Conservation (phyloP, 2,113 vertebrate genomes). For the Sylvilagus bachmani region DNA sequence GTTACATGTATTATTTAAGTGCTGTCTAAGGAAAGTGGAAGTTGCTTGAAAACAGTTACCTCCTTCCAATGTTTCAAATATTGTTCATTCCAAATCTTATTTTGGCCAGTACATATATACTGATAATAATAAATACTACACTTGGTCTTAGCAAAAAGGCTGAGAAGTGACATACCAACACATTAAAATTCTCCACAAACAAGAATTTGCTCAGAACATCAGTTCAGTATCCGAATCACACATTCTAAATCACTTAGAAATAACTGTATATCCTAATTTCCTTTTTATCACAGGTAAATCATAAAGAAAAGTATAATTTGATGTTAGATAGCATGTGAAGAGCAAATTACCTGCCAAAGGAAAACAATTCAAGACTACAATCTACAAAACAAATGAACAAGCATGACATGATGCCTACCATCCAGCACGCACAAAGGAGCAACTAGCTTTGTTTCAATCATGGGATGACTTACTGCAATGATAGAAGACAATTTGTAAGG, state of each 20-base stretch:
- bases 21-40: neutral
- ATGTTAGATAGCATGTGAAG: neutral
- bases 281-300: slow-evolving; percentile 37
- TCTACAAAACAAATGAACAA: neutral
- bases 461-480: neutral
- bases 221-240: neutral
- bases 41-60: slow-evolving; percentile 58
- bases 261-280: neutral
- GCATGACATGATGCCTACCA: neutral
- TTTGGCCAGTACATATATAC: neutral
- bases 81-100: neutral
- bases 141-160: too few species aligned
- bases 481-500: neutral
- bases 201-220: slow-evolving; percentile 30
- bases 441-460: neutral
- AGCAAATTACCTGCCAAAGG: neutral
- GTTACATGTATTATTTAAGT: slow-evolving; percentile 74
- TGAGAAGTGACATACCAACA: neutral
- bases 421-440: neutral
- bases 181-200: slow-evolving; percentile 55
- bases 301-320: slow-evolving; percentile 15
- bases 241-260: neutral
- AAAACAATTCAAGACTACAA: neutral
- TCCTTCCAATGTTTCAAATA: slow-evolving; percentile 52
- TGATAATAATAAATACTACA: too few species aligned